phyloP scores from a whole-genome alignment of 2,797 vertebrate genomes.

The Tangara arthus region DNA sequence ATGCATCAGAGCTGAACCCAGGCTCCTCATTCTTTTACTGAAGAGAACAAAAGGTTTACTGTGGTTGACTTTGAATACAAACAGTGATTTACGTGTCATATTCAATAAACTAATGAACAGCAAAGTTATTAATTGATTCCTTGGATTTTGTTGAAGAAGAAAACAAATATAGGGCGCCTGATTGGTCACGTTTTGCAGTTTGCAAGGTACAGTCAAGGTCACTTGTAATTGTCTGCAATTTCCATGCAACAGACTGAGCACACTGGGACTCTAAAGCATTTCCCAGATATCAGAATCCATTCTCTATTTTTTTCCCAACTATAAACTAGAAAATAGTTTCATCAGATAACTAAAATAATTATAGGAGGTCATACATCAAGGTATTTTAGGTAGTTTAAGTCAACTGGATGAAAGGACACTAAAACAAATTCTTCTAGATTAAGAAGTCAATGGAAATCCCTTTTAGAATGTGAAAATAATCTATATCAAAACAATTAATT shows the following conservation, averaged over 20 bases:
- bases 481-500: neutral
- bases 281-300: neutral
- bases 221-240: neutral
- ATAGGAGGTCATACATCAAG: neutral
- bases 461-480: neutral
- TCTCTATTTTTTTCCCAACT: neutral
- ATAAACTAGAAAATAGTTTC: neutral
- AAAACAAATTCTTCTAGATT: neutral
- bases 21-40: neutral
- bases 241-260: neutral
- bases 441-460: neutral
- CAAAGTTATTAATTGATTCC: neutral
- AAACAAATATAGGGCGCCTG: neutral
- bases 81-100: neutral
- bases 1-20: neutral
- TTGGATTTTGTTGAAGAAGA: neutral
- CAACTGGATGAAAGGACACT: neutral
- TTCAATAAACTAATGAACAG: neutral
- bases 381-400: neutral
- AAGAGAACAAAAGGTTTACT: neutral
- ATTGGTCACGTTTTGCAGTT: accelerated
- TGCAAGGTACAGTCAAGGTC: neutral
- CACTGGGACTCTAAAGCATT: neutral
- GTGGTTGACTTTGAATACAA: neutral
- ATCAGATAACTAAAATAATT: neutral